Evolutionary conservation across 35 echinoderm and acorn worm species (phyloP).

Genomic region (Lytechinus variegatus): DNA sequence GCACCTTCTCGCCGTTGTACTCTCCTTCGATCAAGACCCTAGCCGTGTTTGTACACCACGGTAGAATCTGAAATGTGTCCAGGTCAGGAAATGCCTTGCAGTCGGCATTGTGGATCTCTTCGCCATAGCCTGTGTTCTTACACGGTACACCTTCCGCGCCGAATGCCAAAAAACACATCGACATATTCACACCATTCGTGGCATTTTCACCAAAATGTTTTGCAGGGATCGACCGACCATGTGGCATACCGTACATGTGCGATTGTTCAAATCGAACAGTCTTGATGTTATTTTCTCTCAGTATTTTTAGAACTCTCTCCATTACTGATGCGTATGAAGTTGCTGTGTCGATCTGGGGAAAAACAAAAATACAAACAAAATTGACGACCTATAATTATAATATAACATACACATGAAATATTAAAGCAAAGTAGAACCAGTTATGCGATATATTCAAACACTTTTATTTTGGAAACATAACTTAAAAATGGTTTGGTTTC

Average conservation of each 20-base stretch:
- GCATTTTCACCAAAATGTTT: conserved; percentile 40
- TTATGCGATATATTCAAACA: no score
- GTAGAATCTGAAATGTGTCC: conserved; percentile 54
- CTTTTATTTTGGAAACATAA: no score
- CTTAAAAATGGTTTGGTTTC: no score
- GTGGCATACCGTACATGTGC: conserved; percentile 64
- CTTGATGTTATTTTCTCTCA: conserved; percentile 53
- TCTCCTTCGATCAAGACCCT: conserved; percentile 52
- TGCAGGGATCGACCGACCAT: conserved; percentile 23
- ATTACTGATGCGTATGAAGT: no score
- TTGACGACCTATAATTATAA: no score
- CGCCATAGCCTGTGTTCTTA: conserved; percentile 28
- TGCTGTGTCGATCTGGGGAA: no score
- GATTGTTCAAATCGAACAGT: conserved; percentile 65
- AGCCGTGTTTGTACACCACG: conserved; percentile 62
- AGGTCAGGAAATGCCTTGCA: conserved; percentile 52
- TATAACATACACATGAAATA: no score
- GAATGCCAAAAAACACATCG: neutral
- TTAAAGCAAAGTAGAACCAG: no score
- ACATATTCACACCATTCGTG: conserved; percentile 1
- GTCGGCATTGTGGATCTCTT: conserved; percentile 42
- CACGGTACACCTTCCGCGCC: neutral
- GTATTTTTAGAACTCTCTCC: neutral
- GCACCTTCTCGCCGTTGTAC: neutral
- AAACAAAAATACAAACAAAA: no score